These are phyloP conservation scores for Pheosia tremula DNA, from an alignment of 2,888 invertebrate genomes.

Conservation along the genomic window DNA sequence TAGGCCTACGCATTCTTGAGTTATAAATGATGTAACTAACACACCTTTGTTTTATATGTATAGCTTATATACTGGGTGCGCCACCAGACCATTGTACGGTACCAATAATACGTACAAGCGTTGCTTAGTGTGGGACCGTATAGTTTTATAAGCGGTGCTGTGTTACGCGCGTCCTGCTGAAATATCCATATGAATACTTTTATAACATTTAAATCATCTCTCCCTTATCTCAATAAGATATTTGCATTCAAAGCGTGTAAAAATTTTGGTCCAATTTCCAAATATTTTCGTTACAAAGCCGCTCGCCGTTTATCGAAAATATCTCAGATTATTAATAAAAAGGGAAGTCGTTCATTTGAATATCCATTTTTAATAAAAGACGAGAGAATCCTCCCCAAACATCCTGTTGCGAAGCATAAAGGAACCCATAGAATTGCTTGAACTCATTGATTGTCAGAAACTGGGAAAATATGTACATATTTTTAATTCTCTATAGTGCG, in stretches of 20 bases:
- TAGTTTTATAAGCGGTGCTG: too few species aligned
- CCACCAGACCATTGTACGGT: too few species aligned
- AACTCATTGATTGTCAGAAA: conserved; percentile 17
- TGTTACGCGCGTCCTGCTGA: neutral
- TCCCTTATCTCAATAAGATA: conserved; percentile 4
- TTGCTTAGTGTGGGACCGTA: too few species aligned
- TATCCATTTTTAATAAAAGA: conserved; percentile 23
- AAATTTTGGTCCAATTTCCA: conserved; percentile 1
- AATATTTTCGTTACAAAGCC: conserved; percentile 39
- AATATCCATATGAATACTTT: too few species aligned
- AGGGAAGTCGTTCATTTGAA: conserved; percentile 49
- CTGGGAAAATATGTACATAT: conserved; percentile 7
- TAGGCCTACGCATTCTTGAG: too few species aligned
- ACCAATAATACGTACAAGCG: too few species aligned
- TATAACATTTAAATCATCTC: neutral
- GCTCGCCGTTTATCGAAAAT: conserved; percentile 52
- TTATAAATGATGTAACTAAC: too few species aligned
- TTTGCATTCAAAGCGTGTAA: conserved; percentile 10
- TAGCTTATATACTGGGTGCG: too few species aligned
- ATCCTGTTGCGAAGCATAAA: conserved; percentile 16
- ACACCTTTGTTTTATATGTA: too few species aligned
- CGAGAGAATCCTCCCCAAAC: conserved; percentile 17
- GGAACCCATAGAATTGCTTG: conserved; percentile 18
- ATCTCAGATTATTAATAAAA: conserved; percentile 38
- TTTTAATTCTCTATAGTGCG: too few species aligned